phyloP scores from a whole-genome alignment of 2,888 invertebrate species.

The Melinaea menophilus region DNA sequence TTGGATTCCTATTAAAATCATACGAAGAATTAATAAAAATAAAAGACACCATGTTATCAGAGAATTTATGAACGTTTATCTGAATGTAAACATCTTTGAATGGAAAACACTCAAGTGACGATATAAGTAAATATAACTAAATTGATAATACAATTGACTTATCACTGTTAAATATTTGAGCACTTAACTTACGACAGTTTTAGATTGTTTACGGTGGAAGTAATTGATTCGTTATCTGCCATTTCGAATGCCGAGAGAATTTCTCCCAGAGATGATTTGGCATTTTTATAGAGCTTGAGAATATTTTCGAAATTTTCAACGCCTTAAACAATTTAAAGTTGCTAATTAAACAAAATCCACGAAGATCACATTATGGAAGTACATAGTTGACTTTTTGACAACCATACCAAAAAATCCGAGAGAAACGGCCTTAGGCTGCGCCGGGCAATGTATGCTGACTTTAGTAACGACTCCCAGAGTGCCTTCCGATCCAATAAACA shows the following conservation, averaged over 20 bases:
- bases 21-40: background rate
- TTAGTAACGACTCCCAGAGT: conserved; percentile 96
- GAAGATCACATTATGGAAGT: background rate
- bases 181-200: conserved; percentile 63
- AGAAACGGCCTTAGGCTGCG: conserved; percentile 87
- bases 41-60: background rate
- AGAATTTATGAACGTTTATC: background rate
- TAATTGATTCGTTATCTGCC: conserved; percentile 88
- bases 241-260: conserved; percentile 97
- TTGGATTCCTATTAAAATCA: conserved; percentile 67
- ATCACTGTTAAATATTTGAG: no score
- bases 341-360: background rate
- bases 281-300: conserved; percentile 84
- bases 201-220: conserved; percentile 79
- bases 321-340: conserved; percentile 68
- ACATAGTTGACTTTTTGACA: background rate
- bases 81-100: no score
- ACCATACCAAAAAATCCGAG: conserved; percentile 90
- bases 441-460: conserved; percentile 93
- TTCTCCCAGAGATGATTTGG: conserved; percentile 88
- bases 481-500: conserved; percentile 98
- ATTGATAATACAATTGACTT: no score
- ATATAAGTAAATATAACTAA: no score
- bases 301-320: conserved; percentile 87
- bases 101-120: no score